These are phyloP conservation scores for Dicyrtomina minuta DNA, from an alignment of 2,888 invertebrate genomes.

Conservation along the genomic window DNA sequence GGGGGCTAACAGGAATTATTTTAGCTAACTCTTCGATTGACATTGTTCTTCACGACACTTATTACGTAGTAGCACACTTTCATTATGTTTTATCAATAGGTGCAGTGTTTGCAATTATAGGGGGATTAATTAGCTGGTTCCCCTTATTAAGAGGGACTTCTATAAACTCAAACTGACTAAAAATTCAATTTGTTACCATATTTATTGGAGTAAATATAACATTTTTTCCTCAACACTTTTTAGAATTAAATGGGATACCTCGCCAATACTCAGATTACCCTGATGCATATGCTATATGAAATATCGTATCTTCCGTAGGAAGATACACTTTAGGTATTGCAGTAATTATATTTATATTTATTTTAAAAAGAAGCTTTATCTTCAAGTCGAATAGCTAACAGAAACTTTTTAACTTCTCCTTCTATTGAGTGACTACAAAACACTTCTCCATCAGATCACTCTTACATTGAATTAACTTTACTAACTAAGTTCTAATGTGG, in stretches of 20 bases:
- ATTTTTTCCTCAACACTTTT: constrained; percentile 77
- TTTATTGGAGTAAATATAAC: constrained; percentile 77
- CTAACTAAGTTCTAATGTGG: constrained; percentile 40
- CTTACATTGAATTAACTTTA: constrained; percentile 45
- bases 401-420: constrained; percentile 60
- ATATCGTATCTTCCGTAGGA: constrained; percentile 69
- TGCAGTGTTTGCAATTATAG: constrained; percentile 76
- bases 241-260: constrained; percentile 71
- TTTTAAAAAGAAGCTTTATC: constrained; percentile 65
- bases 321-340: constrained; percentile 65
- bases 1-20: constrained; percentile 66
- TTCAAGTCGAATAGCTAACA: constrained; percentile 58
- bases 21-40: constrained; percentile 76
- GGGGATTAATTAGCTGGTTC: constrained; percentile 71
- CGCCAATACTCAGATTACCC: constrained; percentile 76
- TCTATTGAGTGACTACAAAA: constrained; percentile 60
- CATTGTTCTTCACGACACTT: constrained; percentile 76
- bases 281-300: constrained; percentile 67
- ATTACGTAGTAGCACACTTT: constrained; percentile 80
- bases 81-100: constrained; percentile 80
- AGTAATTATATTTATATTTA: constrained; percentile 64
- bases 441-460: constrained; percentile 50
- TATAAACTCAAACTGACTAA: constrained; percentile 64
- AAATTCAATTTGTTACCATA: constrained; percentile 71
- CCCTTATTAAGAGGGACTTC: constrained; percentile 67